These are phyloP conservation scores for Sandelia bainsii DNA, from an alignment of 2,797 vertebrate genomes.

Conservation along the genomic window DNA sequence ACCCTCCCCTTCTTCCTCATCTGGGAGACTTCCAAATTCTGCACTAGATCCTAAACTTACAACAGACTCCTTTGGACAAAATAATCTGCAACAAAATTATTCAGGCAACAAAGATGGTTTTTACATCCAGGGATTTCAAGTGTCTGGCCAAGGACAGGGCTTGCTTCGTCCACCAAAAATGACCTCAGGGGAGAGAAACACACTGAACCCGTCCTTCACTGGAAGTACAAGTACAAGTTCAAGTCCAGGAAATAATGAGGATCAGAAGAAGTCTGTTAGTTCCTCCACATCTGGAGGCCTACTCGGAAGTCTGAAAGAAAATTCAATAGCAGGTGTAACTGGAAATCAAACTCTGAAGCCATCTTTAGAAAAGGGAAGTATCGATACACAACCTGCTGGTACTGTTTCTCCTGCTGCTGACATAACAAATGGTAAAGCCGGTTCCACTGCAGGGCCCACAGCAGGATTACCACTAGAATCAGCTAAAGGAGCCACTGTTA, in stretches of 20 bases:
- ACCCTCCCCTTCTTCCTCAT: constrained; percentile 70
- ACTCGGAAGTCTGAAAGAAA: constrained; percentile 26
- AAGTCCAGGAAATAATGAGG: constrained; percentile 29
- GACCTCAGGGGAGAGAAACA: constrained; percentile 62
- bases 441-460: constrained; percentile 4
- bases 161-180: constrained; percentile 30
- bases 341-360: constrained; percentile 49
- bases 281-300: constrained; percentile 13
- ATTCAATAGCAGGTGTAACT: neutral
- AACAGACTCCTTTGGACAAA: constrained; percentile 38
- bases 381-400: constrained; percentile 5
- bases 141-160: constrained; percentile 27
- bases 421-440: constrained; percentile 24
- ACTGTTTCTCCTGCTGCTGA: constrained; percentile 5
- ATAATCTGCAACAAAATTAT: constrained; percentile 29
- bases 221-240: constrained; percentile 15
- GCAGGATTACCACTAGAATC: constrained; percentile 16
- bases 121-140: constrained; percentile 46
- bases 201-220: constrained; percentile 74
- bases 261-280: constrained; percentile 30
- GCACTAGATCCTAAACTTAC: constrained; percentile 24
- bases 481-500: neutral
- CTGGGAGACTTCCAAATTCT: constrained; percentile 53
- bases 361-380: constrained; percentile 44
- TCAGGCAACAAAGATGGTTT: constrained; percentile 35